Evolutionary conservation across 2,113 vertebrate species (phyloP).

Genomic region (Lamprologus ornatipinnis): DNA sequence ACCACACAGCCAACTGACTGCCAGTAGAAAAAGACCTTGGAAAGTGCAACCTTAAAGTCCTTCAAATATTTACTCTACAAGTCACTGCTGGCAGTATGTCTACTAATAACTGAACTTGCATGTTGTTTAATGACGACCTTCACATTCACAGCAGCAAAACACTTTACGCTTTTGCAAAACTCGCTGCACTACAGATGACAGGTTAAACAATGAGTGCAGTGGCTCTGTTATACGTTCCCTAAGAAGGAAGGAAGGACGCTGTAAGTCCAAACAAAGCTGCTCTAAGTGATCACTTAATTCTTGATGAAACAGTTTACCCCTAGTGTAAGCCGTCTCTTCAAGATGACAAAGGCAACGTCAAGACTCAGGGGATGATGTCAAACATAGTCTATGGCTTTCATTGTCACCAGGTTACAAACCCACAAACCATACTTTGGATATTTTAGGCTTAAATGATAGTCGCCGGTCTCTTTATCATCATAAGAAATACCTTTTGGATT

Average conservation of each 20-base stretch:
- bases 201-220: not conserved
- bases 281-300: not conserved
- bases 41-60: not conserved
- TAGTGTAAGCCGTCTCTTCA: not conserved
- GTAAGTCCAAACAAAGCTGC: not conserved
- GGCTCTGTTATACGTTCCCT: not conserved
- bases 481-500: accelerated
- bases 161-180: not conserved
- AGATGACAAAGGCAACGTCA: not conserved
- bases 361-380: not conserved
- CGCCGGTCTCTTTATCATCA: accelerated
- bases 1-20: not conserved
- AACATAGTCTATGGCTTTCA: accelerated
- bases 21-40: not conserved
- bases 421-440: not conserved
- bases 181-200: not conserved
- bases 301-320: not conserved
- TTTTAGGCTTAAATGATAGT: accelerated
- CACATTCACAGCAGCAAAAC: not conserved
- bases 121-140: not conserved
- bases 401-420: not conserved
- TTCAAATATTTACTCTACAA: constrained; percentile 11
- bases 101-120: not conserved
- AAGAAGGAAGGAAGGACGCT: not conserved
- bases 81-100: not conserved